Percentiles rank a stretch among this genome's conserved stretches.
These are phyloP conservation scores for Labroides dimidiatus DNA, from an alignment of 2,797 vertebrate genomes.

Conservation along the genomic window DNA sequence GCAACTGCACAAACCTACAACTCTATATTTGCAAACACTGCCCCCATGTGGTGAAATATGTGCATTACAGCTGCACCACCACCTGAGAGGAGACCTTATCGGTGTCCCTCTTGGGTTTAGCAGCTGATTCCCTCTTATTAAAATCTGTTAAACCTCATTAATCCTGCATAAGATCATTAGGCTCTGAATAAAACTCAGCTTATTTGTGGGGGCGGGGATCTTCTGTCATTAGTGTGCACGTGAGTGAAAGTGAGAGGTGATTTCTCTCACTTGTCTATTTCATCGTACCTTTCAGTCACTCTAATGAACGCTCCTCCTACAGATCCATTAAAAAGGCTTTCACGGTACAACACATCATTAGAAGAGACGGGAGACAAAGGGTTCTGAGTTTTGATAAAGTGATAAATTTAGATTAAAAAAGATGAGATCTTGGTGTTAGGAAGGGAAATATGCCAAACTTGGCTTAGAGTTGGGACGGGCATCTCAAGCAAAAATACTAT, in stretches of 20 bases:
- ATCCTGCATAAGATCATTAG: conserved; percentile 69
- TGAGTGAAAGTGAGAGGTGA: conserved; percentile 32
- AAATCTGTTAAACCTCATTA: conserved; percentile 74
- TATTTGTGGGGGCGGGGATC: conserved; percentile 40
- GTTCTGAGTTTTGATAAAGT: conserved; percentile 50
- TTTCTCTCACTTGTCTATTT: conserved; percentile 52
- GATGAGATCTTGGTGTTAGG: background rate
- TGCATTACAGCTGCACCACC: conserved; percentile 18
- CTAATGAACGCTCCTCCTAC: conserved; percentile 69
- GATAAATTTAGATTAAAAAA: conserved; percentile 29
- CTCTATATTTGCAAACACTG: conserved; percentile 33
- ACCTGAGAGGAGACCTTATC: background rate
- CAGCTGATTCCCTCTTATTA: conserved; percentile 60
- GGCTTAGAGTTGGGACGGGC: no score
- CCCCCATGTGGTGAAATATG: conserved; percentile 52
- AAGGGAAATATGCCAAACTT: background rate
- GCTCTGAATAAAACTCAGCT: conserved; percentile 44
- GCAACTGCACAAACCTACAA: background rate
- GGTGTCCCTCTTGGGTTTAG: conserved; percentile 35
- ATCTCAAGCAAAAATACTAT: background rate
- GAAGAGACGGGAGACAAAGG: conserved; percentile 43
- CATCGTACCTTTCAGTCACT: conserved; percentile 58
- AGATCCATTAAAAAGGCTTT: conserved; percentile 58
- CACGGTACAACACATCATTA: conserved; percentile 60
- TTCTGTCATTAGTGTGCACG: conserved; percentile 47